Percentiles rank a stretch among this genome's conserved stretches.
Conservation (phyloP, 2,113 vertebrate genomes). For the Gallinago media region DNA sequence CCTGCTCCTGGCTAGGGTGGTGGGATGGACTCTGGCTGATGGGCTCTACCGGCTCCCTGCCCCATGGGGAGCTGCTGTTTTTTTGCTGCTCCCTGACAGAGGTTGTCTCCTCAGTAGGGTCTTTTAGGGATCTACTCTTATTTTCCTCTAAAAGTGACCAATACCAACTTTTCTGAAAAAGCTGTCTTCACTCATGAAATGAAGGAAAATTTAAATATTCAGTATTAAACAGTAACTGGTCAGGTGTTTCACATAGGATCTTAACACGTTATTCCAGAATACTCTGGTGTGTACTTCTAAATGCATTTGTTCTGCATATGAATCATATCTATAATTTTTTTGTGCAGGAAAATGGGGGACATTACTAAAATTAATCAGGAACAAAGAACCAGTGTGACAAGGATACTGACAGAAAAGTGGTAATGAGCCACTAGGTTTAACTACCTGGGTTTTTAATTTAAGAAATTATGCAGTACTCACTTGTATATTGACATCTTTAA, state of each 20-base stretch:
- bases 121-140: background rate
- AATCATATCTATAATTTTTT: slow-evolving; percentile 6
- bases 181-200: background rate
- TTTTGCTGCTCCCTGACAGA: background rate
- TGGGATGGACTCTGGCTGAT: background rate
- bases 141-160: background rate
- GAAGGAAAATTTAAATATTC: background rate
- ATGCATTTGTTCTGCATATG: background rate
- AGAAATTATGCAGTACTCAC: background rate
- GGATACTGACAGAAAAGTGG: background rate
- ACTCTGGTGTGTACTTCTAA: background rate
- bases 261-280: background rate
- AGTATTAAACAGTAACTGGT: background rate
- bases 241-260: background rate
- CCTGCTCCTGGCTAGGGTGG: background rate
- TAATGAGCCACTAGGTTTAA: background rate
- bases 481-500: background rate
- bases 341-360: slow-evolving; percentile 6
- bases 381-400: background rate
- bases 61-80: background rate
- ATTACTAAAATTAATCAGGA: background rate
- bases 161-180: background rate
- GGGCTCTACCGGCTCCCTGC: background rate
- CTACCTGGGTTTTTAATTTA: background rate
- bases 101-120: background rate